A percentile compares a stretch with the other conserved stretches of the same genome.
phyloP scores from a whole-genome alignment of 2,888 invertebrate genomes.

The Drosophila longiperda region DNA sequence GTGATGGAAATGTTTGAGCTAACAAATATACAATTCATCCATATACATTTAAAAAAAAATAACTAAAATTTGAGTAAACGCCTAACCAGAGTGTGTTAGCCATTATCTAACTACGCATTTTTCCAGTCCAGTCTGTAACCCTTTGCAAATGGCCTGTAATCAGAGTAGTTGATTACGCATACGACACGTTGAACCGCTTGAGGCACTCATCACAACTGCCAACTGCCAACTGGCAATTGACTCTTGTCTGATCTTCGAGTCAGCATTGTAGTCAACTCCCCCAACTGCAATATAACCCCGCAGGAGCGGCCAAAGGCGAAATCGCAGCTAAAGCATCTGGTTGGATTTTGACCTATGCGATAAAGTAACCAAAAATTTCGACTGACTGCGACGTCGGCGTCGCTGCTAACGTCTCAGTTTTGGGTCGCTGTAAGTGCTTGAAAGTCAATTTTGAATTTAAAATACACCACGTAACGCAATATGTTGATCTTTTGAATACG shows the following conservation, averaged over 20 bases:
- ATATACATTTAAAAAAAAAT: background rate
- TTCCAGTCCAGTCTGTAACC: background rate
- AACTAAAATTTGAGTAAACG: background rate
- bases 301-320: background rate
- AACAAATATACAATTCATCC: constrained; percentile 4
- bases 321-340: constrained; percentile 2
- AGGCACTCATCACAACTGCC: constrained; percentile 14
- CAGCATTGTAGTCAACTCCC: constrained; percentile 7
- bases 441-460: constrained; percentile 80
- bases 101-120: no score
- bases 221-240: background rate
- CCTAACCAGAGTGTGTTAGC: no score
- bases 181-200: constrained; percentile 34
- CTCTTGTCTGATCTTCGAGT: background rate
- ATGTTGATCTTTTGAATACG: constrained; percentile 81
- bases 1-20: constrained; percentile 23
- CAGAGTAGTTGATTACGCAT: constrained; percentile 18
- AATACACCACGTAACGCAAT: constrained; percentile 79
- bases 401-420: constrained; percentile 16
- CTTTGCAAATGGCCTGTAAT: background rate
- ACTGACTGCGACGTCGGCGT: constrained; percentile 14
- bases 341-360: constrained; percentile 31
- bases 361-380: constrained; percentile 36
- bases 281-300: background rate
- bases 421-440: constrained; percentile 68